phyloP scores from a whole-genome alignment of 2,113 vertebrate genomes.

The Boleophthalmus pectinirostris region DNA sequence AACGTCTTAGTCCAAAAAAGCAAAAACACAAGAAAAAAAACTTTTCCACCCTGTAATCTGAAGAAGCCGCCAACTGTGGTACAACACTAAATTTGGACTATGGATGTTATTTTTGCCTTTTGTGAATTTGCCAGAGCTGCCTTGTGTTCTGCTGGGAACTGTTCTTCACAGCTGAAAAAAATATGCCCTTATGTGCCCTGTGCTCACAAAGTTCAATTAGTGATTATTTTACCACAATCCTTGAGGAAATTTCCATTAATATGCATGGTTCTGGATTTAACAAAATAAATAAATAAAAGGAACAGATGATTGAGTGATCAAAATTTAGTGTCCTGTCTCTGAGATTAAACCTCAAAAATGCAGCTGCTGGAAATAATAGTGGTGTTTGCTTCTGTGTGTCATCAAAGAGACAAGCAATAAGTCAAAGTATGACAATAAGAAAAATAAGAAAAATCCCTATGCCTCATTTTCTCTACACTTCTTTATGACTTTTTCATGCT shows the following conservation, averaged over 20 bases:
- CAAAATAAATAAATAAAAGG: background rate
- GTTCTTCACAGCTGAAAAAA: conserved; percentile 19
- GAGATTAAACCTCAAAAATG: conserved; percentile 27
- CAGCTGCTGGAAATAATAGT: conserved; percentile 26
- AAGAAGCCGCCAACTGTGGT: conserved; percentile 45
- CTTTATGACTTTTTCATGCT: too few relatives aligned
- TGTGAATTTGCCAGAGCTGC: conserved; percentile 58
- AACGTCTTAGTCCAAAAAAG: conserved; percentile 38
- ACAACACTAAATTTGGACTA: conserved; percentile 58
- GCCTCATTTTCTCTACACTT: background rate
- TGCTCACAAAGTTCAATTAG: conserved; percentile 40
- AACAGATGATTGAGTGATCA: conserved; percentile 42
- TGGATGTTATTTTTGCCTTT: conserved; percentile 68
- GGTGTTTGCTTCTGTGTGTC: conserved; percentile 14
- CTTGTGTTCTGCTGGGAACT: conserved; percentile 46
- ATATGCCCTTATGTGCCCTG: conserved; percentile 43
- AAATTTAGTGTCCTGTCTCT: conserved; percentile 18
- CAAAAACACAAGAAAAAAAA: conserved; percentile 37
- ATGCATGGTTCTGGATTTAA: too few relatives aligned
- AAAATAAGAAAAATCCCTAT: conserved; percentile 1
- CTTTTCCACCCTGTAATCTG: conserved; percentile 70
- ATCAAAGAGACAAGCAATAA: conserved; percentile 11
- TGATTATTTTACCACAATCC: conserved; percentile 20
- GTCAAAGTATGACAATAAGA: background rate
- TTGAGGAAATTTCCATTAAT: background rate